phyloP scores from a whole-genome alignment of 2,113 vertebrate genomes.

The Oncorhynchus masou region DNA sequence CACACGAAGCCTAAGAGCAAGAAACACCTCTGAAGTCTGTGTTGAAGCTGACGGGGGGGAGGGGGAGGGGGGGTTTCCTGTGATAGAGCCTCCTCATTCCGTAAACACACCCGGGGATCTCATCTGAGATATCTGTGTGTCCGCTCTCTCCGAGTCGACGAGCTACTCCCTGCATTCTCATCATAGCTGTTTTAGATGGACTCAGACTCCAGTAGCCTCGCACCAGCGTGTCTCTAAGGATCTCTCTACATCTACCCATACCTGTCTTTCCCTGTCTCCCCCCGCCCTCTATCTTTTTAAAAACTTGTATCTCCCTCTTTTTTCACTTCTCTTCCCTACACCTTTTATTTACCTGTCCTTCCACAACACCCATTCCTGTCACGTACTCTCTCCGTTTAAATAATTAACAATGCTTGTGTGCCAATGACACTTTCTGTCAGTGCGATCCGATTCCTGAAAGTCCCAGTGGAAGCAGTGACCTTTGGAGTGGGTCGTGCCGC shows the following conservation, averaged over 20 bases:
- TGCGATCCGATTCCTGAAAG: neutral
- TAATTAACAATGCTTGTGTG: neutral
- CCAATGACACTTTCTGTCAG: neutral
- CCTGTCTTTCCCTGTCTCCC: no score
- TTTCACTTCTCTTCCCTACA: neutral
- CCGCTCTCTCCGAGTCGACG: neutral
- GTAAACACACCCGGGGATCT: neutral
- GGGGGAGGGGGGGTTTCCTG: no score
- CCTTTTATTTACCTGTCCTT: neutral
- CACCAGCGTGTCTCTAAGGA: no score
- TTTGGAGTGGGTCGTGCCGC: neutral
- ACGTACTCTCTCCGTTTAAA: neutral
- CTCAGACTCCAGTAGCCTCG: neutral
- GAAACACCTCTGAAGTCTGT: neutral
- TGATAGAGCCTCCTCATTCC: no score
- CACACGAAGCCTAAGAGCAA: neutral
- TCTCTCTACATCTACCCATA: no score
- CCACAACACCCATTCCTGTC: neutral
- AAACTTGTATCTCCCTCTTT: neutral
- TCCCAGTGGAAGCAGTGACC: neutral
- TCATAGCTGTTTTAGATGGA: neutral
- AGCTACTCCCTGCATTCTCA: neutral
- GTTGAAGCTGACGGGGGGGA: neutral
- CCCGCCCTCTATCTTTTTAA: no score
- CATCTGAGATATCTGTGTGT: neutral